Evolutionary conservation across 2,113 vertebrate genomes (phyloP).

Genomic region (Sporophila hypoxantha): DNA sequence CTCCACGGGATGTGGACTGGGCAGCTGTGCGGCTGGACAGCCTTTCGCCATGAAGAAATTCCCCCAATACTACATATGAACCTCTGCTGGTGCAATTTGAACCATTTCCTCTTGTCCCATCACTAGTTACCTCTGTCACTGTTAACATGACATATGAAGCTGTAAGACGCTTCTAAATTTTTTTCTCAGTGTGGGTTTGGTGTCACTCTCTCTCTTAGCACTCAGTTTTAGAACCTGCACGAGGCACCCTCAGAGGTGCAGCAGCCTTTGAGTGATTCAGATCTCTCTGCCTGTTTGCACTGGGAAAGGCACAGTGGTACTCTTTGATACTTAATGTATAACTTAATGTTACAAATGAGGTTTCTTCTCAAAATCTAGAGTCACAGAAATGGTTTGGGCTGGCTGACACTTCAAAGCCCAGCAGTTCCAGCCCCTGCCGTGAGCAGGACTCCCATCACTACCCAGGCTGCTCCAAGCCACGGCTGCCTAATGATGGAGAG

Average conservation of each 20-base stretch:
- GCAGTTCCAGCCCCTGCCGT: no score
- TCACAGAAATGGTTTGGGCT: background rate
- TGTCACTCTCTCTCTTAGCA: rapidly evolving
- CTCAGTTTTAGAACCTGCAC: rapidly evolving
- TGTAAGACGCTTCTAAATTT: no score
- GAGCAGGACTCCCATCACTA: background rate
- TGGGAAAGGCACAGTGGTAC: no score
- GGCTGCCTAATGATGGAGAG: background rate
- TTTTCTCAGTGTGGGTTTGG: no score
- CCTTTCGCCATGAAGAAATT: background rate
- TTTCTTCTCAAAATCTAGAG: background rate
- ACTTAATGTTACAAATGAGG: background rate
- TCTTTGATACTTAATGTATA: background rate
- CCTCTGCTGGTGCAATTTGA: background rate
- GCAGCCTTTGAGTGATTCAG: no score
- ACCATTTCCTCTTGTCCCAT: rapidly evolving
- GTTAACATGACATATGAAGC: no score
- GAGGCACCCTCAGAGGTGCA: background rate
- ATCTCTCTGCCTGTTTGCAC: rapidly evolving
- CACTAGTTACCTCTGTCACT: background rate
- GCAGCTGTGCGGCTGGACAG: background rate
- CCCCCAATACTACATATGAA: rapidly evolving
- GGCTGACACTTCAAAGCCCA: background rate
- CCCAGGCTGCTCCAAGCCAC: background rate
- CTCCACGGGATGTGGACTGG: background rate